Base-by-base conservation (phyloP, 2,888 invertebrate genomes). In the Tetramorium bicarinatum region DNA sequence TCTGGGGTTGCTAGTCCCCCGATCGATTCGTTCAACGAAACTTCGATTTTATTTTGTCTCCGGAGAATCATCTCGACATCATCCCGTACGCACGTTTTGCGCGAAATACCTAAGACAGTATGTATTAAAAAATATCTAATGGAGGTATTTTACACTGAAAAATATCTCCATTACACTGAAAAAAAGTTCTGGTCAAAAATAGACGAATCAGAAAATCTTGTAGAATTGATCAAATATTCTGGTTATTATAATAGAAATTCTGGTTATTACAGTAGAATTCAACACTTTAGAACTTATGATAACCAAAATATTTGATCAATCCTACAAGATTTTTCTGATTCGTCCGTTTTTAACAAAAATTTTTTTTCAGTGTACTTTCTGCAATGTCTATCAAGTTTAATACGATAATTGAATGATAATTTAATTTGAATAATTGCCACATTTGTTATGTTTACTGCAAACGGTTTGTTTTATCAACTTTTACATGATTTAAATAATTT, bases 1-100 rank as follows among this genome's bases (percentile, higher is more conserved):
- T 87, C 79, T 79, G 87, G 92, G 90, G 84, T 84, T 81, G 85
- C 47, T 47, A 34, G 82, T 86, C 75, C 47, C 52, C 59, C 67
- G 79, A 82, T 89, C 86, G 83, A 88, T 87, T 86, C 81, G n/a
- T 79, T 34, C 34, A 47, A 59, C 67, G 64, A 61, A 71, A n/a
- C 82, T 56, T 82, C 85, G 77, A 81, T 74, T 82, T 67, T 69
- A 83, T 77, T 75, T 71, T 69, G 44, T 56, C 56, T 4, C 18
- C 21, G 18, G n/a, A 21, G 47, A 62, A 64, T 81, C 18, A 69
- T 56, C 38, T 66, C 49, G 49, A 18, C 4, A 18, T 18, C 7
- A 18, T 49, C 18, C 49, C 18, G 49, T 2, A 9, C 3, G 7
- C 7, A 49, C 4, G 0, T 18, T 18, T 49, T 34, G 29, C 29